Base-by-base conservation (phyloP, 2,797 vertebrate genomes). In the Echeneis naucrates region DNA sequence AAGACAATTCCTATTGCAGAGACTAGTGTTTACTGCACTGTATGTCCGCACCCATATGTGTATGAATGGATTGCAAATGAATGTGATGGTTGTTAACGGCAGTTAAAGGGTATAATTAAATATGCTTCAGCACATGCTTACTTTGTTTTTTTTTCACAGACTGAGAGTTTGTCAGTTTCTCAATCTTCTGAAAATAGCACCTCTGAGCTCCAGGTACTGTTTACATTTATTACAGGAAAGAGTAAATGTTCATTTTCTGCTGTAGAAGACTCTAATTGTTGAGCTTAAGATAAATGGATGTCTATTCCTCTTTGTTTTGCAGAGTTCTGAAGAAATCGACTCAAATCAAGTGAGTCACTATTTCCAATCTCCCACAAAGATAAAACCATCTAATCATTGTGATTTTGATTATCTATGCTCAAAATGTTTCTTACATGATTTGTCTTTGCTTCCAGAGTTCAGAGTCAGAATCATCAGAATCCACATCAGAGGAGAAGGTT, bases 261-360 rank as follows among this genome's bases (percentile, higher is more conserved):
- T 23, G 24, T 3, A 30, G 4, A 27, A 1, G 12, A 57, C 2
- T 42, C 45, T 71, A 1, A 37, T 33, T 45, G 8, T 4, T 11
- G 4, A 35, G 30, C 56, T 72, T 61, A 1, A 33, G 6, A 8
- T 44, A 16, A 24, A 14, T 48, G 3, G 1, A 4, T 37, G 0
- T 68, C 2, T 42, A 3, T 75, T 50, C 16, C 1, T 32, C 4
- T 78, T 57, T 80, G n/a, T 76, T 16, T 75, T 81, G 14, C 75
- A 94, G 93, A 93, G 88, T 68, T 92, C 89, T 38, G 84, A 87
- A 60, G 93, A 93, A 82, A 89, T 17, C 47, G 37, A 30, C 14
- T 93, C 88, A 59, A 78, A 64, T 68, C 80, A 87, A 55, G 92
- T 93, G 73, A 90, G 91, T 68, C n/a, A 4, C 32, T 66, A 37